phyloP scores from a whole-genome alignment of 2,888 invertebrate genomes.

The Andrena trimmerana region DNA sequence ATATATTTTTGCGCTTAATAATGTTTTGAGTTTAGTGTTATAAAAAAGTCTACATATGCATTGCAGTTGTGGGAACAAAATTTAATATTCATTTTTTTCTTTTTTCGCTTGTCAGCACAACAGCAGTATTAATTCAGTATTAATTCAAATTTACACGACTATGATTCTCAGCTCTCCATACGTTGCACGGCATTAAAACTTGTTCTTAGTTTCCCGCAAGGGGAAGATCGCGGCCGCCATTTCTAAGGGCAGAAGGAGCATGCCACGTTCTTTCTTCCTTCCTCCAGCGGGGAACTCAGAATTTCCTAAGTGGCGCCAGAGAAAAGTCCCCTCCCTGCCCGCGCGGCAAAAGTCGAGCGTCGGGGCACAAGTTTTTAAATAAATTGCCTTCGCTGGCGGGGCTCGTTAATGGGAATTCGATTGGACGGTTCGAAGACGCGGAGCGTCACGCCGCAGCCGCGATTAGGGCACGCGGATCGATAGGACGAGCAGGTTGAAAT shows the following conservation, averaged over 20 bases:
- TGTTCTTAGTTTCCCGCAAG: no score
- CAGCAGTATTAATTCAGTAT: no score
- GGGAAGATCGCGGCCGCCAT: no score
- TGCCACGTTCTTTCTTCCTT: neutral
- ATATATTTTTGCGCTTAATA: no score
- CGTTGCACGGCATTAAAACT: no score
- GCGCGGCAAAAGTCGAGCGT: neutral
- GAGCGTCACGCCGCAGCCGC: neutral
- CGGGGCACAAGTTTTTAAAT: slow-evolving; percentile 22
- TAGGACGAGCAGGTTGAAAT: slow-evolving; percentile 7
- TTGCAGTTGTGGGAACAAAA: no score
- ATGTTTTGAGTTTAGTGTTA: no score
- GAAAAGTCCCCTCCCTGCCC: neutral
- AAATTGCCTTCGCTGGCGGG: slow-evolving; percentile 13
- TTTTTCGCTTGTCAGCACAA: no score
- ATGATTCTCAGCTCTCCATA: no score
- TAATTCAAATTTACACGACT: no score
- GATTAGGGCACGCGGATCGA: slow-evolving; percentile 18
- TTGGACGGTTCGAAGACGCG: slow-evolving; percentile 12
- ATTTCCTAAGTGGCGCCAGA: neutral
- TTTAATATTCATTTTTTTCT: no score
- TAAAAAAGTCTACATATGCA: no score
- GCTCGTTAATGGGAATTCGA: slow-evolving; percentile 26
- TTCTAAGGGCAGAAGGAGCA: neutral
- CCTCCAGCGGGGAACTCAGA: neutral